Evolutionary conservation across 2,797 vertebrate species (phyloP).

Genomic region (Microctenopoma lineatum): DNA sequence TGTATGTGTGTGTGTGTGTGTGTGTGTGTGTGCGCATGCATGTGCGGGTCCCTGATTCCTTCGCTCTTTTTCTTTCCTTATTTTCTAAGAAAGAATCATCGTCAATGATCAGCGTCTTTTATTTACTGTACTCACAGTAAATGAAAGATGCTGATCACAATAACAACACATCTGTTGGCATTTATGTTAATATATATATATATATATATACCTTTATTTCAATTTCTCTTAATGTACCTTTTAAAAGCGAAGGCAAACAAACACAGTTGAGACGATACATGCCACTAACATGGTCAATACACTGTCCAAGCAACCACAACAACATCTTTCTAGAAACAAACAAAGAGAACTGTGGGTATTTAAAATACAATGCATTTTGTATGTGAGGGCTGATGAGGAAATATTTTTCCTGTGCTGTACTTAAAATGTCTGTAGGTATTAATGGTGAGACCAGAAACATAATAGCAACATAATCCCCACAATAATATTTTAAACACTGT

Average conservation of each 20-base stretch:
- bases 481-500: neutral
- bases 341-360: too few relatives aligned
- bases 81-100: too few relatives aligned
- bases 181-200: neutral
- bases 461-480: neutral
- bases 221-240: conserved; percentile 1
- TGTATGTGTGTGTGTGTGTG: conserved; percentile 1
- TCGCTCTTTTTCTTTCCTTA: too few relatives aligned
- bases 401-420: neutral
- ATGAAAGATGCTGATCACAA: neutral
- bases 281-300: conserved; percentile 27
- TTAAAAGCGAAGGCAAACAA: conserved; percentile 36
- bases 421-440: neutral
- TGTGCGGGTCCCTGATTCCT: neutral
- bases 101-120: too few relatives aligned
- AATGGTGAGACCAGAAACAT: neutral
- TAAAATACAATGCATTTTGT: neutral
- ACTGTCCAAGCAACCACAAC: conserved; percentile 6
- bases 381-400: neutral
- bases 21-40: neutral
- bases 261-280: conserved; percentile 28
- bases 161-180: neutral
- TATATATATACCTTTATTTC: conserved; percentile 16
- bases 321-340: neutral
- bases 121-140: neutral